Base-by-base conservation (phyloP, 2,797 vertebrate species). In the Rousettus madagascariensis region DNA sequence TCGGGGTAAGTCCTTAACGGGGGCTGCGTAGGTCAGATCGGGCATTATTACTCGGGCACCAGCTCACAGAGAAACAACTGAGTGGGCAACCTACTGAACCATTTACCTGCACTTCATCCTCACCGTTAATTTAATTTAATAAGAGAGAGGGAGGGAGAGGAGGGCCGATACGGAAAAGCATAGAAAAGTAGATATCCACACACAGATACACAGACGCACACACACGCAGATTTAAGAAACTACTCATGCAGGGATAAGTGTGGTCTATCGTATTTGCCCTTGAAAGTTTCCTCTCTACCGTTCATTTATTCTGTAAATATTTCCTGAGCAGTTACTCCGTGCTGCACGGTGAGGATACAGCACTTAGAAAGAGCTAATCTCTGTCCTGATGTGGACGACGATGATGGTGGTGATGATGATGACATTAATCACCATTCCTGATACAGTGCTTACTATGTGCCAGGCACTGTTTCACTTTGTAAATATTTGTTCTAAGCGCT, bases 11-110 rank as follows among this genome's bases (percentile, higher is more conserved):
- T 96, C 95, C 59, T 96, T 97, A 96, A 89, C 63, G 78, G 95
- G 92, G 83, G 90, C 1, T 2, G 78, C 33, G n/a, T 74, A 94
- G 93, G 89, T 97, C 96, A 75, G 96, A 97, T 75, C 94, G 95
- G 97, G 88, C 94, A 53, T 97, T 96, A 84, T 96, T 97, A 97
- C 97, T 97, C 96, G 97, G 97, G 92, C 95, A 97, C 71, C 97
- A 96, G 97, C 94, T 96, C 57, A n/a, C 74, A 87, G 96, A 87
- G 95, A 97, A 96, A 96, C 88, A 90, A 95, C 87, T 46, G 79
- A 89, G 91, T 93, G 65, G 95, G 96, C 94, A 94, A 96, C 57
- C 51, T 91, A 83, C 93, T 87, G 97, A 97, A 97, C 97, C 87
- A 95, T 97, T 97, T 88, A 69, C 95, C 96, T 95, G 94, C 96